Evolutionary conservation across 2,113 vertebrate species (phyloP).

Genomic region (Setophaga petechia): DNA sequence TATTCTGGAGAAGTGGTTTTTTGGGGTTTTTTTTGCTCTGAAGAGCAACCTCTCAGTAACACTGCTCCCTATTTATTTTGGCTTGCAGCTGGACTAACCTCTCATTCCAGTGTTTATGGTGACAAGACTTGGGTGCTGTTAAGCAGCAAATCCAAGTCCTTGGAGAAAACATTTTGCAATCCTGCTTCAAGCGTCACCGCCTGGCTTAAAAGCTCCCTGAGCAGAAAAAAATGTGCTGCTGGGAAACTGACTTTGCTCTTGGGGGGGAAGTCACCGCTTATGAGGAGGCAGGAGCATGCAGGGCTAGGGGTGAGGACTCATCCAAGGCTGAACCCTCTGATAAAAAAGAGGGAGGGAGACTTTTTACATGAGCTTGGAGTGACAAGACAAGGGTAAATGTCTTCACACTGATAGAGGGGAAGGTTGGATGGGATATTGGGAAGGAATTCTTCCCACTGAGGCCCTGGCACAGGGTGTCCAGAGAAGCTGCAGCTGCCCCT

Average conservation of each 20-base stretch:
- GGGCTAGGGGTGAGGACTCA: rapidly evolving
- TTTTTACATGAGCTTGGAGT: background rate
- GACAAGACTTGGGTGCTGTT: background rate
- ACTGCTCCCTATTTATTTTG: background rate
- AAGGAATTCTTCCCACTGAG: background rate
- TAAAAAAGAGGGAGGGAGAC: background rate
- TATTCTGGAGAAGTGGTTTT: background rate
- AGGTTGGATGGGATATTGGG: background rate
- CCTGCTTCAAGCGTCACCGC: background rate
- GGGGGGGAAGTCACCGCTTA: background rate
- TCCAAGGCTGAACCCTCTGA: background rate
- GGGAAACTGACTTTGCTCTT: background rate
- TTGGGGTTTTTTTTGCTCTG: background rate
- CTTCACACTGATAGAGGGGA: background rate
- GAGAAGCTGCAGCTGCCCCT: background rate
- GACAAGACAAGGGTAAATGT: background rate
- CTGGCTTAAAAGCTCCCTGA: background rate
- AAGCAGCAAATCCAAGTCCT: background rate
- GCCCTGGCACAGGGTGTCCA: background rate
- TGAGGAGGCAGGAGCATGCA: background rate
- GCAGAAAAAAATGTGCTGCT: background rate
- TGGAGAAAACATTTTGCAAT: slow-evolving; percentile 9
- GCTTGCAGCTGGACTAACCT: background rate
- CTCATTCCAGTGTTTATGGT: background rate
- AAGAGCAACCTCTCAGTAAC: background rate